Evolutionary conservation across 1,140 invertebrate species (phyloP).

Genomic region (Ooceraea biroi): DNA sequence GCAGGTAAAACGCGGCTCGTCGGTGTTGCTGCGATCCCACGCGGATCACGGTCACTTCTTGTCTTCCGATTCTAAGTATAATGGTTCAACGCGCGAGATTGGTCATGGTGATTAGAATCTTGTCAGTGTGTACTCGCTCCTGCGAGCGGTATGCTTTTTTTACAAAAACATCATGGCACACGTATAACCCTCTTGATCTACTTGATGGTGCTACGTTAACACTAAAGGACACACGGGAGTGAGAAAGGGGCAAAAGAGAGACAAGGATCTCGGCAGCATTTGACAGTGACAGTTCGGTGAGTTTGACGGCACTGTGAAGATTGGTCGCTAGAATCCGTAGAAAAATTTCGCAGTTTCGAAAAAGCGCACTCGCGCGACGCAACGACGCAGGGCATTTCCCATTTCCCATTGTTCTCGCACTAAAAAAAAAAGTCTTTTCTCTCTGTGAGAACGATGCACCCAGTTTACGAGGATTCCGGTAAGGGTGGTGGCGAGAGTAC

Average conservation of each 20-base stretch:
- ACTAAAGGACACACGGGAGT: conserved; percentile 28
- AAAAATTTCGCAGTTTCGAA: conserved; percentile 56
- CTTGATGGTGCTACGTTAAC: conserved; percentile 34
- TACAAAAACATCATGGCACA: conserved; percentile 67
- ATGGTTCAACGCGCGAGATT: conserved; percentile 64
- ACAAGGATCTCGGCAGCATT: conserved; percentile 65
- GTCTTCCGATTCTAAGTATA: conserved; percentile 55
- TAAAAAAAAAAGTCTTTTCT: conserved; percentile 21
- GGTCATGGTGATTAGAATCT: conserved; percentile 65
- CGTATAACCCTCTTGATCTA: conserved; percentile 58
- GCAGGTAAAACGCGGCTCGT: conserved; percentile 23
- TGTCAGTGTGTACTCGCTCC: conserved; percentile 18
- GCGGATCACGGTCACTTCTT: conserved; percentile 19
- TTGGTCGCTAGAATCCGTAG: conserved; percentile 45
- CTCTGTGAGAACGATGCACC: background rate
- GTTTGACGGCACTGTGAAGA: conserved; percentile 35
- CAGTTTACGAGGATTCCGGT: conserved; percentile 22
- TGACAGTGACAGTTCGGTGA: conserved; percentile 63
- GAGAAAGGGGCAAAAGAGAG: conserved; percentile 11
- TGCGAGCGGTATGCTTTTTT: conserved; percentile 8
- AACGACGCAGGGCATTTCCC: background rate
- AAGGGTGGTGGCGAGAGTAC: conserved; percentile 20
- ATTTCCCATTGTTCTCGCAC: background rate
- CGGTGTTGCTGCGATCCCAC: background rate
- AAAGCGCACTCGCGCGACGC: conserved; percentile 13